phyloP scores from a whole-genome alignment of 2,113 vertebrate species.

The Orthonyx spaldingii region DNA sequence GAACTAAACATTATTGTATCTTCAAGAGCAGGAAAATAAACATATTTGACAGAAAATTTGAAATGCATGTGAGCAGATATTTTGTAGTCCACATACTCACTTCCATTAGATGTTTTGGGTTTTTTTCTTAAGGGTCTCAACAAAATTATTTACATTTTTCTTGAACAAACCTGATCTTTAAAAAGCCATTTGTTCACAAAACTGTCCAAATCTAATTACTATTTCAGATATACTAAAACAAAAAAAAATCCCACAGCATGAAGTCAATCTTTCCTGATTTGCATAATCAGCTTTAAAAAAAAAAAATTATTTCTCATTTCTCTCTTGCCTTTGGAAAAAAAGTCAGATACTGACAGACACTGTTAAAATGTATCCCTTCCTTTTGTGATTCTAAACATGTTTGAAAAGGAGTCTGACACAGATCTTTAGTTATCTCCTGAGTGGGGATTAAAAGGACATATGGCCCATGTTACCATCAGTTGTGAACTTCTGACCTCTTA shows the following conservation, averaged over 20 bases:
- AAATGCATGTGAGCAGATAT: neutral
- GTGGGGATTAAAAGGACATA: neutral
- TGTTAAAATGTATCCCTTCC: neutral
- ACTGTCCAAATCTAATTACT: neutral
- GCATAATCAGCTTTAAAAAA: slow-evolving; percentile 16
- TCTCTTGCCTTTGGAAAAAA: neutral
- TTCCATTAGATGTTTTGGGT: neutral
- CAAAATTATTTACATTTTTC: neutral
- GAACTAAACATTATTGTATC: neutral
- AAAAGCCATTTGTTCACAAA: neutral
- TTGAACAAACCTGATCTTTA: neutral
- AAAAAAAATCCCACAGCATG: neutral
- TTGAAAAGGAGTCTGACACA: neutral
- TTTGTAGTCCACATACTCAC: neutral
- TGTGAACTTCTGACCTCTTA: neutral
- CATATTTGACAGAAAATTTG: neutral
- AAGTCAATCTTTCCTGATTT: slow-evolving; percentile 38
- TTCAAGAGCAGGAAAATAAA: neutral
- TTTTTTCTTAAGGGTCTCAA: neutral
- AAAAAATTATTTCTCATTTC: neutral
- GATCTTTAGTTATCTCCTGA: neutral
- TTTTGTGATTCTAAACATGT: neutral
- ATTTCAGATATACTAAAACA: neutral
- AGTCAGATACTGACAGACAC: neutral
- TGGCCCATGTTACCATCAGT: neutral